Conservation (phyloP, 2,797 vertebrate genomes). For the Pangasius krempfi region DNA sequence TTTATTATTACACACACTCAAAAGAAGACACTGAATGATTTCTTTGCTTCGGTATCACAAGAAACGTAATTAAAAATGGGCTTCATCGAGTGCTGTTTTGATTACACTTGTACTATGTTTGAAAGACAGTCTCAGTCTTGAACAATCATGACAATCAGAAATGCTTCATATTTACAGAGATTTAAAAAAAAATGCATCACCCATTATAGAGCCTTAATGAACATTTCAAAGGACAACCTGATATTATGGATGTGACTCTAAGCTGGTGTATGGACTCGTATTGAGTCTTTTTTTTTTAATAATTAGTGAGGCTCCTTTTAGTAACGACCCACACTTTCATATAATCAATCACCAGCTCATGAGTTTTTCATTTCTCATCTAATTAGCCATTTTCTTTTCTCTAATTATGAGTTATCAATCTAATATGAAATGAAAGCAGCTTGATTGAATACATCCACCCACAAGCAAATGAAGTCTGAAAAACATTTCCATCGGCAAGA, state of each 20-base stretch:
- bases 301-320: conserved; percentile 48
- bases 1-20: neutral
- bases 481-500: conserved; percentile 31
- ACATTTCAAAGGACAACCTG: conserved; percentile 36
- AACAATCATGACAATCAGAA: conserved; percentile 27
- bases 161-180: neutral
- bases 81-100: conserved; percentile 8
- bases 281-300: conserved; percentile 38
- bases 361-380: conserved; percentile 44
- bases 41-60: neutral
- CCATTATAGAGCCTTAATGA: conserved; percentile 25
- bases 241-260: conserved; percentile 29
- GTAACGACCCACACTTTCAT: conserved; percentile 33
- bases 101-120: conserved; percentile 5
- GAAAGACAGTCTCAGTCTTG: neutral
- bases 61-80: neutral
- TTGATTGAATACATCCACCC: conserved; percentile 44
- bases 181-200: neutral
- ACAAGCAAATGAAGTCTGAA: conserved; percentile 39
- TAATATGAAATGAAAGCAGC: conserved; percentile 48
- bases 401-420: conserved; percentile 61
- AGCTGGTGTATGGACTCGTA: conserved; percentile 41
- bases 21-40: neutral
- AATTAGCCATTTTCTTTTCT: conserved; percentile 54
- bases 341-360: conserved; percentile 47